These are phyloP conservation scores for Melipona quadrifasciata DNA, from an alignment of 1,140 invertebrate species.

Conservation along the genomic window DNA sequence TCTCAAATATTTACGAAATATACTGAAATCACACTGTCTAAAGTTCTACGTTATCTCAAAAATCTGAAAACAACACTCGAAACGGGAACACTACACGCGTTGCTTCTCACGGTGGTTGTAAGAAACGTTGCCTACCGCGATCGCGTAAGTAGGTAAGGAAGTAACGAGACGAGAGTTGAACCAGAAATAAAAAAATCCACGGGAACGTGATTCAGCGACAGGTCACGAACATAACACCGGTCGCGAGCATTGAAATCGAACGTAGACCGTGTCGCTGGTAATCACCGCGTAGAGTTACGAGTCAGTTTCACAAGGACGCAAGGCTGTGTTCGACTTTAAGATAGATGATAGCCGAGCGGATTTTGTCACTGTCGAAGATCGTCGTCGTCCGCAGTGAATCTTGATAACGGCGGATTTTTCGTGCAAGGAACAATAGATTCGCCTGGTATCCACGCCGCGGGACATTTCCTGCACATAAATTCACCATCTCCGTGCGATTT, in stretches of 20 bases:
- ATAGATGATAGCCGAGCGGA: not conserved
- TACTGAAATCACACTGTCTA: not conserved
- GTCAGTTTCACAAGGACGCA: not conserved
- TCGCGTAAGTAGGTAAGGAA: not conserved
- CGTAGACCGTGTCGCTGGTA: not conserved
- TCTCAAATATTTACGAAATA: too few relatives aligned
- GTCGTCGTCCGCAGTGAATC: not conserved
- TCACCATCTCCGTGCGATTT: conserved; percentile 1
- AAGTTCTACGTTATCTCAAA: not conserved
- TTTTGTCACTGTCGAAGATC: not conserved
- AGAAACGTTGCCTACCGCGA: not conserved
- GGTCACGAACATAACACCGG: not conserved
- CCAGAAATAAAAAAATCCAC: too few relatives aligned
- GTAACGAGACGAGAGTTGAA: not conserved
- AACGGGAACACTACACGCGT: too few relatives aligned
- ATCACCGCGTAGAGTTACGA: not conserved
- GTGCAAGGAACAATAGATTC: conserved; percentile 5
- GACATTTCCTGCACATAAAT: conserved; percentile 22
- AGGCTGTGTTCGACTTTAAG: not conserved
- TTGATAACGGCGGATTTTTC: not conserved
- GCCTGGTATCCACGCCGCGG: not conserved
- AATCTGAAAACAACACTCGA: not conserved
- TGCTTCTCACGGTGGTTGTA: too few relatives aligned
- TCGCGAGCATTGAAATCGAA: not conserved
- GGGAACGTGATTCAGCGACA: too few relatives aligned